These are phyloP conservation scores for Cettia cetti DNA, from an alignment of 2,113 vertebrate species.

Conservation along the genomic window DNA sequence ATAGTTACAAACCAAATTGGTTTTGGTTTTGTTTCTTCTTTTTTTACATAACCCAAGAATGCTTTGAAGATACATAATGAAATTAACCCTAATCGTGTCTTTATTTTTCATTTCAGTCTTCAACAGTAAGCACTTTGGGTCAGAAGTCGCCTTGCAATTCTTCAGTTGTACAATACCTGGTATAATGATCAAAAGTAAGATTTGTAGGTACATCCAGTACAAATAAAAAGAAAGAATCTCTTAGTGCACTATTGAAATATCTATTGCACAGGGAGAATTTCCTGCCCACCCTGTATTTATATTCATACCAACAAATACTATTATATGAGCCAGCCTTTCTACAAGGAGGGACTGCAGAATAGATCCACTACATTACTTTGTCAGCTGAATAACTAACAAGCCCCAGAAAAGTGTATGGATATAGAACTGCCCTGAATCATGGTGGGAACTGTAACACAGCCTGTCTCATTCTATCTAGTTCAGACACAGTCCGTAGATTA, in stretches of 20 bases:
- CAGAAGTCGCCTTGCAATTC: neutral
- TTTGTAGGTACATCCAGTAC: neutral
- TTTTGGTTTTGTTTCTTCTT: neutral
- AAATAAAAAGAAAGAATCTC: neutral
- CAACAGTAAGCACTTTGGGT: neutral
- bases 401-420: neutral
- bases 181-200: neutral
- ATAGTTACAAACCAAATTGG: neutral
- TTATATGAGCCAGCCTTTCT: neutral
- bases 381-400: neutral
- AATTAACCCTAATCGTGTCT: neutral
- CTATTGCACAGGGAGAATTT: neutral
- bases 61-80: neutral
- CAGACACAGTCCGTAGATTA: neutral
- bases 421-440: neutral
- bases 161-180: neutral
- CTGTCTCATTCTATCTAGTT: neutral
- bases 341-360: neutral
- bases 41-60: neutral
- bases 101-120: neutral
- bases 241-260: neutral
- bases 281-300: neutral
- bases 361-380: neutral
- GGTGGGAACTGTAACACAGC: neutral
- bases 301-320: neutral